Percentiles rank a stretch among this genome's conserved stretches.
Conservation (phyloP, 2,797 vertebrate genomes). For the Gallinago solitaria region DNA sequence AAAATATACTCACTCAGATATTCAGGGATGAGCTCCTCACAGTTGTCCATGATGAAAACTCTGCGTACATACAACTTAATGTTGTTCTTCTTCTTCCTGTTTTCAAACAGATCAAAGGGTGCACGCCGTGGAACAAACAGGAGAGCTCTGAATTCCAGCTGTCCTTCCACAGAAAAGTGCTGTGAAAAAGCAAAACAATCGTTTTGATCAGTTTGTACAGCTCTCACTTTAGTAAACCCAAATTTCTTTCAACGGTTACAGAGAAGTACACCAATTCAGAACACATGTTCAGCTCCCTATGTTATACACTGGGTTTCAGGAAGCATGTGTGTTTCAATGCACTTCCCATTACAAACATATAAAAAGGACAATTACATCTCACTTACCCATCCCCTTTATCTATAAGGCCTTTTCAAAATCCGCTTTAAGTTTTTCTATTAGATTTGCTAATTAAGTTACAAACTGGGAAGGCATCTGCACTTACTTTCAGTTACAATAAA, state of each 20-base stretch:
- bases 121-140: slow-evolving; percentile 90
- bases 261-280: fast-evolving
- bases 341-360: fast-evolving
- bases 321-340: fast-evolving
- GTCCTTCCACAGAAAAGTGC: slow-evolving; percentile 92
- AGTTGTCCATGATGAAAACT: slow-evolving; percentile 99
- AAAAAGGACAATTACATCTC: fast-evolving
- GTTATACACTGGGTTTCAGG: fast-evolving
- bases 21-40: slow-evolving; percentile 94
- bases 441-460: fast-evolving
- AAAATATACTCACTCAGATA: slow-evolving; percentile 89
- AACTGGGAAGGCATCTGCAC: fast-evolving
- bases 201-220: fast-evolving
- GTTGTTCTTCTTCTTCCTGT: slow-evolving; percentile 92
- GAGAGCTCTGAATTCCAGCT: slow-evolving; percentile 91
- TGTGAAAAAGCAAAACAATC: neutral
- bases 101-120: slow-evolving; percentile 92
- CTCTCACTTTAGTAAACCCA: neutral
- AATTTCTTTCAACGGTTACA: neutral
- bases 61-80: slow-evolving; percentile 95
- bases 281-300: fast-evolving
- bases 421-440: fast-evolving
- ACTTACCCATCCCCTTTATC: fast-evolving
- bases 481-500: neutral
- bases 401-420: fast-evolving